phyloP scores from a whole-genome alignment of 2,888 invertebrate species.

The Helleia helle region DNA sequence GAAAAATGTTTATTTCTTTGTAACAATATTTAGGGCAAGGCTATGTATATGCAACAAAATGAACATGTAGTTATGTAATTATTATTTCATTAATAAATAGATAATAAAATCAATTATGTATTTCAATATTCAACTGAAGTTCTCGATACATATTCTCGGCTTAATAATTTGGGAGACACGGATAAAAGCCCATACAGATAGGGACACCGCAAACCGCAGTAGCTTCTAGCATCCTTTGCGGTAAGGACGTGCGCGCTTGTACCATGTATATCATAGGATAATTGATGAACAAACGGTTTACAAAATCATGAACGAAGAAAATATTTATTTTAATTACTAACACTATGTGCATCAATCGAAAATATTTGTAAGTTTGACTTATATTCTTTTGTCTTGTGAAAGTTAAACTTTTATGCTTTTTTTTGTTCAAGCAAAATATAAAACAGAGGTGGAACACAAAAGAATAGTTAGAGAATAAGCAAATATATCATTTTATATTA shows the following conservation, averaged over 20 bases:
- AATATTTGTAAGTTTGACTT: neutral
- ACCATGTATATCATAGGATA: neutral
- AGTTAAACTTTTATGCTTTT: neutral
- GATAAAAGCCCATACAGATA: neutral
- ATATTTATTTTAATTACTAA: neutral
- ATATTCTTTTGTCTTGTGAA: too few species aligned
- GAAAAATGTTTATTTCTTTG: too few species aligned
- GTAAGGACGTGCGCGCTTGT: slow-evolving; percentile 11
- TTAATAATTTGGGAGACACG: neutral
- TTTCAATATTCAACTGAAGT: too few species aligned
- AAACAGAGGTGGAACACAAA: neutral
- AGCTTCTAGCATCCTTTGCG: slow-evolving; percentile 12
- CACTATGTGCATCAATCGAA: neutral
- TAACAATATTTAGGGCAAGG: too few species aligned
- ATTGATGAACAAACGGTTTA: neutral
- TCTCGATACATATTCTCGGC: neutral
- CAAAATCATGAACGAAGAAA: neutral
- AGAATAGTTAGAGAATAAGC: neutral
- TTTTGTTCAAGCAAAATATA: neutral
- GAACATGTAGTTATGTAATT: too few species aligned
- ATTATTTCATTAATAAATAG: too few species aligned
- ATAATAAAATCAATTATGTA: neutral
- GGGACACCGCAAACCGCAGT: slow-evolving; percentile 12
- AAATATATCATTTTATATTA: too few species aligned
- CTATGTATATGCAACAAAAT: too few species aligned